A percentile compares a stretch with the other conserved stretches of the same genome.
phyloP scores from a whole-genome alignment of 1,140 invertebrate species.

The Octopus sinensis region DNA sequence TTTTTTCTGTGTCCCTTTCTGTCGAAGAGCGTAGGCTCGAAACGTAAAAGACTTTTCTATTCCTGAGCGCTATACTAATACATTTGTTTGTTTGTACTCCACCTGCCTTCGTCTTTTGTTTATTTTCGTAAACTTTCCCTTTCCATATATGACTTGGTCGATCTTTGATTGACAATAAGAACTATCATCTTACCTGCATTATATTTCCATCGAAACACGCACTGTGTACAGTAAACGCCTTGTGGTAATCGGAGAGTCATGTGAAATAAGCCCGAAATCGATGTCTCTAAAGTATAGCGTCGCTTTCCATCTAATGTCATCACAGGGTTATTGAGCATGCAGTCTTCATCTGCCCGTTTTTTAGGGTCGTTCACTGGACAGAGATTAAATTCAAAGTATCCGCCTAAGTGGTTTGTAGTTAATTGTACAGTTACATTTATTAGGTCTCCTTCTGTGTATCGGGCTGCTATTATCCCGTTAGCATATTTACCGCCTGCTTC shows the following conservation, averaged over 20 bases:
- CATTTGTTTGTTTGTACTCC: too few relatives aligned
- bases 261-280: conserved; percentile 17
- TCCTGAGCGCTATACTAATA: too few relatives aligned
- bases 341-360: conserved; percentile 15
- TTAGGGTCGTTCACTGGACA: conserved; percentile 65
- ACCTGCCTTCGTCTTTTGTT: too few relatives aligned
- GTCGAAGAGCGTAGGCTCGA: too few relatives aligned
- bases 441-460: not conserved
- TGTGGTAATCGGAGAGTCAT: conserved; percentile 38
- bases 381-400: conserved; percentile 81
- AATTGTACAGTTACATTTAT: not conserved
- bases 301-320: conserved; percentile 8
- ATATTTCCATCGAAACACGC: conserved; percentile 55
- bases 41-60: too few relatives aligned
- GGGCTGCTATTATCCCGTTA: not conserved
- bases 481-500: conserved; percentile 38
- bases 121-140: too few relatives aligned
- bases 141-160: too few relatives aligned
- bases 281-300: conserved; percentile 7
- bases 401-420: conserved; percentile 44
- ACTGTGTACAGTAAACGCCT: conserved; percentile 43
- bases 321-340: conserved; percentile 22
- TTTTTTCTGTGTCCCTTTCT: too few relatives aligned
- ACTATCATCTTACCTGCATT: conserved; percentile 40
- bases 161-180: too few relatives aligned